Evolutionary conservation across 2,113 vertebrate species (phyloP).

Genomic region (Strigops habroptila): DNA sequence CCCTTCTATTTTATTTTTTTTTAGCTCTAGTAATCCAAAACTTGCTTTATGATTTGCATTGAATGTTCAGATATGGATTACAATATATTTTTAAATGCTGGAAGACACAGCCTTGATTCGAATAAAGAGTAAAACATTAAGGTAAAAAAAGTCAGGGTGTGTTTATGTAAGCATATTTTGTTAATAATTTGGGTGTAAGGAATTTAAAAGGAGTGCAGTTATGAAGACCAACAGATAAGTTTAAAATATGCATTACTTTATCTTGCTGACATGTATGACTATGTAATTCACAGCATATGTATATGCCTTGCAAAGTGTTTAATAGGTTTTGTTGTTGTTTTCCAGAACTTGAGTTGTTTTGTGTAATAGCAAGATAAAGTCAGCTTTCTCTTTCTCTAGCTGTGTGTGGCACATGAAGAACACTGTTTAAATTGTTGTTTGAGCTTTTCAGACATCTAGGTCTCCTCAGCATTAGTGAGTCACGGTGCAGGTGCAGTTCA

Average conservation of each 20-base stretch:
- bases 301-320: neutral
- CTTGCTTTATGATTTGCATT: neutral
- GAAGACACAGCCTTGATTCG: neutral
- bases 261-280: neutral
- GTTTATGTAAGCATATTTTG: neutral
- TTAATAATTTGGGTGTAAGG: neutral
- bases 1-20: neutral
- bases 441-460: slow-evolving; percentile 3
- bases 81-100: neutral
- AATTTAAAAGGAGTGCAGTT: neutral
- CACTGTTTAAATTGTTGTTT: slow-evolving; percentile 39
- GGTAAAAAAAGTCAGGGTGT: neutral
- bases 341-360: neutral
- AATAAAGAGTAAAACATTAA: neutral
- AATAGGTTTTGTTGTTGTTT: neutral
- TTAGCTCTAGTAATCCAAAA: neutral
- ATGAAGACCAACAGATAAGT: neutral
- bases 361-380: slow-evolving; percentile 7
- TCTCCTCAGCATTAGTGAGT: slow-evolving; percentile 29
- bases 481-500: slow-evolving; percentile 75
- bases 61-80: neutral
- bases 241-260: neutral
- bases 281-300: neutral
- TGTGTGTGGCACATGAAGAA: neutral
- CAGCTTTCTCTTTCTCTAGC: slow-evolving; percentile 6